phyloP scores from a whole-genome alignment of 1,140 invertebrate genomes.

The Dendrolimus punctatus region DNA sequence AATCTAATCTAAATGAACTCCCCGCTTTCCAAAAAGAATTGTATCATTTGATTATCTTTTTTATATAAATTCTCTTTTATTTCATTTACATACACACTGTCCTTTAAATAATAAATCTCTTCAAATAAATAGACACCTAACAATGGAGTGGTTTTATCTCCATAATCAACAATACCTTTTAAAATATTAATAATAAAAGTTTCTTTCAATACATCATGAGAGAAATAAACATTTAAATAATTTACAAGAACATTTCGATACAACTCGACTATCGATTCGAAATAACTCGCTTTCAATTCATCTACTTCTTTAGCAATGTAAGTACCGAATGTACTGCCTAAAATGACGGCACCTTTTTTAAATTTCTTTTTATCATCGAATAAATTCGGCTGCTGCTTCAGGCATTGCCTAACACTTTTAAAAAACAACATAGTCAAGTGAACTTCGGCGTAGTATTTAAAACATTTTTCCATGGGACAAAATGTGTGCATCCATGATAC shows the following conservation, averaged over 20 bases:
- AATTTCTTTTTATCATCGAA: conserved; percentile 11
- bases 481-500: conserved; percentile 22
- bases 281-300: not conserved
- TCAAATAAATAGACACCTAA: no score
- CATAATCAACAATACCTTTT: not conserved
- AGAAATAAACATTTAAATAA: conserved; percentile 1
- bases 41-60: no score
- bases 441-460: conserved; percentile 28
- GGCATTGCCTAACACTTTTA: conserved; percentile 25
- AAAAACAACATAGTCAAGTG: conserved; percentile 43
- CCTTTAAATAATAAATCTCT: no score
- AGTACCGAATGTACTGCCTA: conserved; percentile 1
- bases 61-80: no score
- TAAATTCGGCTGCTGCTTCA: conserved; percentile 21
- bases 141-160: not conserved
- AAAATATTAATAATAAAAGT: not conserved
- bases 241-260: not conserved
- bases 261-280: conserved; percentile 1
- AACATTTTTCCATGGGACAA: conserved; percentile 26
- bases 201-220: not conserved
- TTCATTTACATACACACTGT: no score
- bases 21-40: no score
- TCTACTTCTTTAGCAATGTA: conserved; percentile 5
- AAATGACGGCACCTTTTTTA: not conserved
- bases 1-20: no score